A percentile compares a stretch with the other conserved stretches of the same genome.
These are phyloP conservation scores for Coregonus sp. DNA, from an alignment of 2,797 vertebrate genomes.

Conservation along the genomic window DNA sequence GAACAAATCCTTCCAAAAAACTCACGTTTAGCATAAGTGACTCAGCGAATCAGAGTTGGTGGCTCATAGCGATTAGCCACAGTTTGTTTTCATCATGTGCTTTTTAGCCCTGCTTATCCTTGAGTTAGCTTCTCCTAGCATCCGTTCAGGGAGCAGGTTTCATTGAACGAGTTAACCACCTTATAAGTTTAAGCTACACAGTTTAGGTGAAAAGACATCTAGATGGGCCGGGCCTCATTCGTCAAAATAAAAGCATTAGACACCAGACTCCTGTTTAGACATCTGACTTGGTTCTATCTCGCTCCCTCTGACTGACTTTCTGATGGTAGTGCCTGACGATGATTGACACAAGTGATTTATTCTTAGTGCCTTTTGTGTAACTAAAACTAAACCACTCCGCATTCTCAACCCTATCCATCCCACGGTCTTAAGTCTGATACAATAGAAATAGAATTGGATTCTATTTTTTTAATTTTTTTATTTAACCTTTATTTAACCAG, in stretches of 20 bases:
- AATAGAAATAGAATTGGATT: too few species aligned
- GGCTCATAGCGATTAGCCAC: background rate
- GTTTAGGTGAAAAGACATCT: background rate
- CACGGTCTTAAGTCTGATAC: too few species aligned
- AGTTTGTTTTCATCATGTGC: background rate
- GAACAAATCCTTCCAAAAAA: background rate
- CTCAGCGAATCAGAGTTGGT: background rate
- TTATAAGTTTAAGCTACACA: too few species aligned
- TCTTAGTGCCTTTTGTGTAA: background rate
- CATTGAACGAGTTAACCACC: background rate
- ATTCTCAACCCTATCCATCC: background rate
- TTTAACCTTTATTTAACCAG: too few species aligned
- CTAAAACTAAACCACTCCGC: background rate
- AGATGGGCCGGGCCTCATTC: background rate
- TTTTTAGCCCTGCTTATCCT: too few species aligned
- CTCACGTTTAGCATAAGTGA: background rate
- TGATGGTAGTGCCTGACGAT: too few species aligned
- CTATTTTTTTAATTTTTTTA: too few species aligned
- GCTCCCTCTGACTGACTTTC: background rate
- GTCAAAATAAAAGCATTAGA: background rate
- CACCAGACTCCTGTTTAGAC: background rate
- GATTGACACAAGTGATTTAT: background rate
- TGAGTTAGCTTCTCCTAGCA: too few species aligned
- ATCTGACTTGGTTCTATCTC: background rate
- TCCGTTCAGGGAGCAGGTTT: background rate